phyloP scores from a whole-genome alignment of 2,888 invertebrate species.

The Drosophila prostipennis region DNA sequence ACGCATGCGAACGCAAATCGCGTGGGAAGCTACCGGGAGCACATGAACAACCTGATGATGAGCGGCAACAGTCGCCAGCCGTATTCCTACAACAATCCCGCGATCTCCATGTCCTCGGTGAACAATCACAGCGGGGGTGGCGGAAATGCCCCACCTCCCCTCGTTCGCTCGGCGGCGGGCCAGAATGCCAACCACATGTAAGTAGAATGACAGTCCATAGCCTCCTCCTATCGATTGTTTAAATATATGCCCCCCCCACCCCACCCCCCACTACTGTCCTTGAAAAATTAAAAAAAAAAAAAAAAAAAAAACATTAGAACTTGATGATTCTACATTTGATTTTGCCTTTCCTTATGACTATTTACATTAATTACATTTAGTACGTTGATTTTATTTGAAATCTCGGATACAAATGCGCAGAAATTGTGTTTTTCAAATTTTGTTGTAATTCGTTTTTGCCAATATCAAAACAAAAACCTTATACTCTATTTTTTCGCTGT shows the following conservation, averaged over 20 bases:
- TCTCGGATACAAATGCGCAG: constrained; percentile 55
- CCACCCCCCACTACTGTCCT: constrained; percentile 18
- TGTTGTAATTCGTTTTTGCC: constrained; percentile 81
- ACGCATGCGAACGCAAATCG: constrained; percentile 70
- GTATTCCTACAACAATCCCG: constrained; percentile 82
- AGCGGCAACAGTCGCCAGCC: constrained; percentile 77
- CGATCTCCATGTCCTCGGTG: constrained; percentile 83
- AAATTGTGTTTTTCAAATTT: constrained; percentile 83
- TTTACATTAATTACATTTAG: constrained; percentile 44
- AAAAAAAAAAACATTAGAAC: not conserved
- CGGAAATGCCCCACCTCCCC: constrained; percentile 86
- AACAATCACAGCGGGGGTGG: constrained; percentile 81
- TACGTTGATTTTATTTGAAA: constrained; percentile 44
- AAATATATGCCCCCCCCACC: constrained; percentile 31
- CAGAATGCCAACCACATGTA: constrained; percentile 83
- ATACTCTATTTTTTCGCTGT: constrained; percentile 47
- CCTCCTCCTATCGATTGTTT: constrained; percentile 34
- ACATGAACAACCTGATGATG: constrained; percentile 81
- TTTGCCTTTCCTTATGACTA: constrained; percentile 43
- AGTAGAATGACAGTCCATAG: constrained; percentile 55
- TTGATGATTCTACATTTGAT: constrained; percentile 51
- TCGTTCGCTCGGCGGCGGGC: constrained; percentile 86
- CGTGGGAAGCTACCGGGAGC: constrained; percentile 76
- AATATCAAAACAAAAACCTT: constrained; percentile 22
- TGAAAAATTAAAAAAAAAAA: not conserved